These are phyloP conservation scores for Argentina silus DNA, from an alignment of 2,797 vertebrate species.

Conservation along the genomic window DNA sequence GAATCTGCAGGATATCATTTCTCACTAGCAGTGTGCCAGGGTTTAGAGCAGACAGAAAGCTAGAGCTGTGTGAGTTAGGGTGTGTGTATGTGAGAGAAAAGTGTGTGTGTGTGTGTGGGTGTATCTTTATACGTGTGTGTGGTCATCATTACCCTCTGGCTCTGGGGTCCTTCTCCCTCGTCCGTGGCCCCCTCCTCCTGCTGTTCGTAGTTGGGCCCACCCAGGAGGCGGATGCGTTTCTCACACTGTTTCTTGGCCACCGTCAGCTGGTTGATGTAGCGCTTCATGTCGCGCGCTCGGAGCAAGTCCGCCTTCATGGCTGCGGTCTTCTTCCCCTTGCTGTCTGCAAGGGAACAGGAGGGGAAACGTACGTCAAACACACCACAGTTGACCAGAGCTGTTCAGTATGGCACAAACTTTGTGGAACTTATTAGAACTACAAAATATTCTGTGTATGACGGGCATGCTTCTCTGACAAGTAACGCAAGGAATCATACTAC, in stretches of 20 bases:
- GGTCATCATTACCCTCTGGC: constrained; percentile 84
- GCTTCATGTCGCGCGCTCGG: constrained; percentile 95
- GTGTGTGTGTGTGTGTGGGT: background rate
- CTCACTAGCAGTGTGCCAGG: background rate
- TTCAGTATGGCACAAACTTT: too few species aligned
- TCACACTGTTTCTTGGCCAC: constrained; percentile 99
- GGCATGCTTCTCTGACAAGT: too few species aligned
- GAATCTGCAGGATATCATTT: too few species aligned
- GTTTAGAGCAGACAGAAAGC: background rate
- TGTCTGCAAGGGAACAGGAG: constrained; percentile 73
- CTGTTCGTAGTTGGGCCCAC: constrained; percentile 92
- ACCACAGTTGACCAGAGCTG: too few species aligned
- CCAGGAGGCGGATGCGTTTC: constrained; percentile 91
- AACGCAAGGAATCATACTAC: too few species aligned
- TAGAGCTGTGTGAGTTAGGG: background rate
- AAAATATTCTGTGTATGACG: too few species aligned
- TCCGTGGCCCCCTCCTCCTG: constrained; percentile 85
- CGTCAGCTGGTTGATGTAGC: constrained; percentile 97
- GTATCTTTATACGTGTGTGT: background rate
- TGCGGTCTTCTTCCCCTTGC: constrained; percentile 93
- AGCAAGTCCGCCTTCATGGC: constrained; percentile 97
- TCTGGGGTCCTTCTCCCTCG: constrained; percentile 86
- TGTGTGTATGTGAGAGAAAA: background rate
- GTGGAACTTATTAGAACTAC: too few species aligned
- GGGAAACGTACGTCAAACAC: background rate